These are phyloP conservation scores for Ceratoteleas bidentatus DNA, from an alignment of 1,140 invertebrate species.

Conservation along the genomic window DNA sequence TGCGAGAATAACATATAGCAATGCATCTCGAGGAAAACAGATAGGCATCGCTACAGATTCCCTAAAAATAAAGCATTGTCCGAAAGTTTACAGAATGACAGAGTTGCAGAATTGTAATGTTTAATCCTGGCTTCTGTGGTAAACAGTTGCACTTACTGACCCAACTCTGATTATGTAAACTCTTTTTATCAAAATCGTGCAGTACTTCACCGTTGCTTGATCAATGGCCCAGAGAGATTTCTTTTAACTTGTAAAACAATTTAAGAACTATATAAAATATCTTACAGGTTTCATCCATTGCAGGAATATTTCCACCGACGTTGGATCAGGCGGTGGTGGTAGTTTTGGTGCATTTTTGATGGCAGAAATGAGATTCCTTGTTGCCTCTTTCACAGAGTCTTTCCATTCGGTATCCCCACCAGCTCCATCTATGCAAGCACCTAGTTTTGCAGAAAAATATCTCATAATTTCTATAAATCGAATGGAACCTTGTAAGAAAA, in stretches of 20 bases:
- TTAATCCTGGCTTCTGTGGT: too few species aligned
- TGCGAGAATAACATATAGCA: slow-evolving; percentile 17
- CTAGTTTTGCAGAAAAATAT: slow-evolving; percentile 48
- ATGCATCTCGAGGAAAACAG: background rate
- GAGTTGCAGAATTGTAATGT: too few species aligned
- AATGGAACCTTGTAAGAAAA: too few species aligned
- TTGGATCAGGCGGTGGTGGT: slow-evolving; percentile 73
- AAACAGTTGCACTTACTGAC: too few species aligned
- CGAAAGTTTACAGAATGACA: too few species aligned
- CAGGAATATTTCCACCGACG: slow-evolving; percentile 73
- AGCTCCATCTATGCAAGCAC: slow-evolving; percentile 70
- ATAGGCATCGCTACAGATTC: background rate
- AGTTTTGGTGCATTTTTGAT: slow-evolving; percentile 74
- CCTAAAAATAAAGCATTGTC: too few species aligned
- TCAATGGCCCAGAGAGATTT: slow-evolving; percentile 1
- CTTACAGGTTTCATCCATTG: slow-evolving; percentile 79
- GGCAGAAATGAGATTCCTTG: slow-evolving; percentile 72
- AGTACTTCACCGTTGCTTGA: too few species aligned
- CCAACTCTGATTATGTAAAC: too few species aligned
- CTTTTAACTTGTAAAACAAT: background rate
- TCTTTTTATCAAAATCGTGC: too few species aligned
- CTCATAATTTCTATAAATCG: slow-evolving; percentile 2
- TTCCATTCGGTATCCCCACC: slow-evolving; percentile 74
- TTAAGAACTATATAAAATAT: background rate
- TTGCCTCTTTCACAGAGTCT: slow-evolving; percentile 75